Base-by-base conservation (phyloP, 2,113 vertebrate species). In the Hydrolagus affinis region DNA sequence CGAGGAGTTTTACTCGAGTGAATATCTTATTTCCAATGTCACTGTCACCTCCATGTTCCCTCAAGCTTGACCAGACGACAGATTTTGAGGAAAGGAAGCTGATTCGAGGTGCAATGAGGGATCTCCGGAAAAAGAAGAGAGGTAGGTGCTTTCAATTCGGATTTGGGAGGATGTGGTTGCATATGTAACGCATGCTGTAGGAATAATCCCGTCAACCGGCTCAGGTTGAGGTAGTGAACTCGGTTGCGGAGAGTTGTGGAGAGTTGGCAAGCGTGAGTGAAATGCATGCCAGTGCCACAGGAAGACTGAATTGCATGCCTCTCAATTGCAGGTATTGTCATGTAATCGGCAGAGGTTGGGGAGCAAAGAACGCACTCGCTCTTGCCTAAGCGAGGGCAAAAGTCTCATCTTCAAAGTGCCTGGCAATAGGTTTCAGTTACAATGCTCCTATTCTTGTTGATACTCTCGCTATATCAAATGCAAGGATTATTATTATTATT, bases 111-210 rank as follows among this genome's bases (percentile, higher is more conserved):
- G 96, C 96, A 19, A 95, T 98, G 91, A 95, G 97, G 59, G 97
- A 99, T 83, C 94, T 99, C 83, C 95, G 97, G 74, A 97, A 99
- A 88, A 95, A 90, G 89, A 99, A 97, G 87, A 93, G 97, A 96
- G 98, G 98, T 98, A 93, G 87, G 60, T 11, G 0, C 21, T 32
- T 62, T 85, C 10, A 64, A 73, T 28, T 44, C 1, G 44, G 44
- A 44, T 44, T 9, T 73, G 8, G 23, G 56, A 75, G 57, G 85
- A 10, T 21, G 57, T 1, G 19, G 8, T 32, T 17, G 28, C 25
- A 32, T n/a, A n/a, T n/a, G n/a, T 28, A 32, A 9, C 62, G 66
- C 28, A 17, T 30, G 15, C 28, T 83, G n/a, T 68, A 8, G 56
- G n/a, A 19, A 19, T 30, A 66, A 11, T 83, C 25, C 11, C 64